Percentiles rank a stretch among this genome's conserved stretches.
These are phyloP conservation scores for Palythoa grandiflora DNA, from an alignment of 92 coral and sea anemone genomes.

Conservation along the genomic window DNA sequence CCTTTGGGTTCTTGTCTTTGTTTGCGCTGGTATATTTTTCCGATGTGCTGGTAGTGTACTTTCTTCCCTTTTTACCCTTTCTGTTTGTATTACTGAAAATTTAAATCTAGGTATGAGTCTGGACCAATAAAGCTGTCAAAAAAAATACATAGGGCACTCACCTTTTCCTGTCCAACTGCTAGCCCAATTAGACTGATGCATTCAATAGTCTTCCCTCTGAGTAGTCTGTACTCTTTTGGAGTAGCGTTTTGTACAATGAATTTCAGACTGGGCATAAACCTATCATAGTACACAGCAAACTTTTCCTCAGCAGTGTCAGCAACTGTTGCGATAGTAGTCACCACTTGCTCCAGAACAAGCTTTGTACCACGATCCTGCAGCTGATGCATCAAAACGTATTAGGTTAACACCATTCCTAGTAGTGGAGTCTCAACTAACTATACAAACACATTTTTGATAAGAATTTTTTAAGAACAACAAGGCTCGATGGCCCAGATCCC, in stretches of 20 bases:
- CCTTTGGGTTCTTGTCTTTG: too few species aligned
- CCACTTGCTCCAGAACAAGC: constrained; percentile 93
- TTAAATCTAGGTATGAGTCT: neutral
- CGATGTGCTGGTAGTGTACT: too few species aligned
- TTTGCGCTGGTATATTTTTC: too few species aligned
- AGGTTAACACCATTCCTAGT: too few species aligned
- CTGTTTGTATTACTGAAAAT: too few species aligned
- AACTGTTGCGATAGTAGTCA: constrained; percentile 96
- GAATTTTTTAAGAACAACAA: too few species aligned
- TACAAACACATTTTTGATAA: too few species aligned
- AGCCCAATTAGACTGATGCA: constrained; percentile 98
- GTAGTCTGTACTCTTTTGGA: constrained; percentile 86
- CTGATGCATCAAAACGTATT: constrained; percentile 3
- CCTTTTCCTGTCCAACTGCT: constrained; percentile 99
- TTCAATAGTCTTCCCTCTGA: constrained; percentile 96
- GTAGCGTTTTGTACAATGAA: constrained; percentile 94
- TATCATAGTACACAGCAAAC: constrained; percentile 88
- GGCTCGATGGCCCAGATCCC: too few species aligned
- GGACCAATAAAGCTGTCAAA: neutral
- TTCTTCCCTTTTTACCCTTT: too few species aligned
- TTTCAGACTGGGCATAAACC: constrained; percentile 96
- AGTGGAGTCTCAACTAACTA: too few species aligned
- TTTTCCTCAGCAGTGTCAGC: constrained; percentile 99
- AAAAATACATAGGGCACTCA: constrained; percentile 2
- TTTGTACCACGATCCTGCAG: constrained; percentile 93